Percentiles rank a stretch among this genome's conserved stretches.
phyloP scores from a whole-genome alignment of 2,113 vertebrate species.

The Pteruthius melanotis region DNA sequence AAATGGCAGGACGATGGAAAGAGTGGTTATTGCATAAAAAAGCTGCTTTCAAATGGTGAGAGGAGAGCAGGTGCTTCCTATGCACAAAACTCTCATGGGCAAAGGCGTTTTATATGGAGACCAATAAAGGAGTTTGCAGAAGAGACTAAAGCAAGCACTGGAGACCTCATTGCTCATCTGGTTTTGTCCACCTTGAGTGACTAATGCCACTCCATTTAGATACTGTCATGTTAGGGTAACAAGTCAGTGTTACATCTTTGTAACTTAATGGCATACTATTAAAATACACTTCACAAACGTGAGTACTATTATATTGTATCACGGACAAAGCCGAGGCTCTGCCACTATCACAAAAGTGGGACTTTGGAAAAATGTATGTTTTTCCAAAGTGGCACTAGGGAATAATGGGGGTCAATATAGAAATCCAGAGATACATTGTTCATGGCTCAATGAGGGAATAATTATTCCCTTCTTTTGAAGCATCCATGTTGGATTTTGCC shows the following conservation, averaged over 20 bases:
- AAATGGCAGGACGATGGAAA: neutral
- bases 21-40: neutral
- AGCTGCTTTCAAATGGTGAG: neutral
- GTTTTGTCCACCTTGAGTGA: neutral
- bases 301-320: neutral
- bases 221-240: neutral
- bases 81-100: neutral
- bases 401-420: neutral
- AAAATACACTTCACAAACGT: neutral
- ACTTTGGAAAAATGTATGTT: no score
- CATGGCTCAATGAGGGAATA: neutral
- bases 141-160: neutral
- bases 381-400: neutral
- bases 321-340: neutral
- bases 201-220: neutral
- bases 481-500: neutral
- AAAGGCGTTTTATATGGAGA: neutral
- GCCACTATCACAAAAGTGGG: neutral
- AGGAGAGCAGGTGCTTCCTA: neutral
- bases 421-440: neutral
- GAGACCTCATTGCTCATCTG: neutral
- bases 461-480: neutral
- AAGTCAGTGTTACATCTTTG: neutral
- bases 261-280: neutral
- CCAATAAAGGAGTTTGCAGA: neutral